Evolutionary conservation across 2,113 vertebrate species (phyloP).

Genomic region (Hippolais icterina): DNA sequence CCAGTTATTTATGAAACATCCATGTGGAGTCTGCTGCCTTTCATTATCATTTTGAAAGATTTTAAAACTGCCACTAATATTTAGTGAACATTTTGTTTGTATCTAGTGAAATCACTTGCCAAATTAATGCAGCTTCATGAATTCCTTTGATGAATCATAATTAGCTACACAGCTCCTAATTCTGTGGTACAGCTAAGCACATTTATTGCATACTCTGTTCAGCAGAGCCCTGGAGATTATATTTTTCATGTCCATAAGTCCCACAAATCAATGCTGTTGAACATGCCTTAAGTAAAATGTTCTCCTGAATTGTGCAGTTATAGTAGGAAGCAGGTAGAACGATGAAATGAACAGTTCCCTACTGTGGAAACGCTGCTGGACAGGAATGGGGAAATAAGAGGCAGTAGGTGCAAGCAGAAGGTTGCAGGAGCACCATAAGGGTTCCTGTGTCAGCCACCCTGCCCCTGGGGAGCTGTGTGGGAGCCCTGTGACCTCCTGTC

Average conservation of each 20-base stretch:
- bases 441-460: background rate
- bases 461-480: background rate
- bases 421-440: background rate
- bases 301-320: background rate
- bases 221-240: background rate
- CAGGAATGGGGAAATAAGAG: background rate
- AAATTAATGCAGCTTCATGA: background rate
- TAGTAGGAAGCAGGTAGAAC: background rate
- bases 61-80: background rate
- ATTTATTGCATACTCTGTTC: background rate
- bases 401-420: background rate
- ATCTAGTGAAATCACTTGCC: background rate
- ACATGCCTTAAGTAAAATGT: background rate
- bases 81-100: background rate
- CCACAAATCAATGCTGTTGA: background rate
- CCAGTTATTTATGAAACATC: background rate
- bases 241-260: background rate
- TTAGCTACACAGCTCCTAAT: slow-evolving; percentile 1
- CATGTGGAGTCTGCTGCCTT: background rate
- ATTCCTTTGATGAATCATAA: slow-evolving; percentile 4
- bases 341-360: background rate
- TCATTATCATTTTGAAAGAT: background rate
- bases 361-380: background rate
- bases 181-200: background rate
- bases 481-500: background rate